A percentile compares a stretch with the other conserved stretches of the same genome.
phyloP scores from a whole-genome alignment of 2,888 invertebrate species.

The Eristalinus aeneus region DNA sequence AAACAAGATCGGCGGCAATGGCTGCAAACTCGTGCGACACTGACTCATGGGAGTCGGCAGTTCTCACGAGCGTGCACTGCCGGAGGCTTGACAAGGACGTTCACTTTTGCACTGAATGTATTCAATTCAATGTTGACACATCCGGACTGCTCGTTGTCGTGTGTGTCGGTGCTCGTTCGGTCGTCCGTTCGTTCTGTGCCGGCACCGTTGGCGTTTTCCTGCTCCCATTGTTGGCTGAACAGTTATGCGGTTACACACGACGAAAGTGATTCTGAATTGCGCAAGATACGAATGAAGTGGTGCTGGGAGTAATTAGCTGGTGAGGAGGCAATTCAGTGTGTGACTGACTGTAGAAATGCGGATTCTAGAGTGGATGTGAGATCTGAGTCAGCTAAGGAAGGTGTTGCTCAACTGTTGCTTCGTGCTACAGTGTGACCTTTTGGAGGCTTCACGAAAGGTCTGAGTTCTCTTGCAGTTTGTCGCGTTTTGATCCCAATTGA shows the following conservation, averaged over 20 bases:
- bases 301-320: slow-evolving; percentile 47
- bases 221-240: slow-evolving; percentile 44
- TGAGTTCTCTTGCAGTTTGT: background rate
- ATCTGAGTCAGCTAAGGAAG: background rate
- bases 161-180: background rate
- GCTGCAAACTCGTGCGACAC: background rate
- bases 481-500: background rate
- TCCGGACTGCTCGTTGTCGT: background rate
- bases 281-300: slow-evolving; percentile 37
- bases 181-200: too few species aligned
- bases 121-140: background rate
- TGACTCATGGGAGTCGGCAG: slow-evolving; percentile 23
- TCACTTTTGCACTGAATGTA: slow-evolving; percentile 40
- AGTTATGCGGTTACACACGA: slow-evolving; percentile 30
- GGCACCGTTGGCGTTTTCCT: slow-evolving; percentile 13
- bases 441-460: background rate
- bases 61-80: slow-evolving; percentile 55
- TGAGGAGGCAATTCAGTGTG: slow-evolving; percentile 20
- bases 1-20: slow-evolving; percentile 11
- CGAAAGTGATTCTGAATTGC: slow-evolving; percentile 57
- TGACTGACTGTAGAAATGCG: background rate
- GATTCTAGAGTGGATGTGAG: background rate
- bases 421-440: background rate
- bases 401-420: background rate
- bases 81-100: slow-evolving; percentile 66